Base-by-base conservation (phyloP, 2,113 vertebrate genomes). In the Psittacara wagleri region DNA sequence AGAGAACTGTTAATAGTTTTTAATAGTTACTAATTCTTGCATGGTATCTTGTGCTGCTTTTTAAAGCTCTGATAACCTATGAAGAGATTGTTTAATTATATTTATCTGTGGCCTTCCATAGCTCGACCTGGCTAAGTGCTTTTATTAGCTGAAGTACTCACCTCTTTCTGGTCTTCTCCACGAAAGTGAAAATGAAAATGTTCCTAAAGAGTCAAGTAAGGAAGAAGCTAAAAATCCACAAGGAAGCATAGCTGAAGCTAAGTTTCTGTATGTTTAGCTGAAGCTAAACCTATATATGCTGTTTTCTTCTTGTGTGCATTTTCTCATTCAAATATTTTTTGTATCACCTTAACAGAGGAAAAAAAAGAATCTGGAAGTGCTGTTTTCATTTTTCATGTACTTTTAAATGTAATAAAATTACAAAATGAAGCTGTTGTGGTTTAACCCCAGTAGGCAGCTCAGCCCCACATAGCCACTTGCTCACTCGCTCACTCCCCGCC, bases 51-150 rank as follows among this genome's bases (percentile, higher is more conserved):
- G 24, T 72, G 43, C 82, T 86, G 46, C 52, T 44, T 85, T 85
- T 88, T 77, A 17, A 93, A 92, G 63, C 82, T 82, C 27, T 90
- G 83, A 62, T 80, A 88, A 81, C 37, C 63, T 90, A 37, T 62
- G 67, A 92, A 88, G 31, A 79, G 54, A 59, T 37, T 68, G 67
- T 62, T 90, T 86, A 66, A 76, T 77, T 80, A 23, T 92, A 80
- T 86, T 83, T 88, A 44, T 83, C 68, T 88, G 37, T 90, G 72
- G 95, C 59, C 22, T 88, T 92, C 78, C 41, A 13, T 68, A 77
- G 18, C n/a, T 59, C 22, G 4, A 48, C 41, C 41, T 83, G 64
- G 17, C 68, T 90, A 82, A 73, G 67, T 44, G 19, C 37, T 77
- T 86, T 49, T 74, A 86, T 69, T 70, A 92, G 63, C 35, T 92